Percentiles rank a stretch among this genome's conserved stretches.
Evolutionary conservation across 2,888 invertebrate genomes (phyloP).

Genomic region (Apotomis capreana): DNA sequence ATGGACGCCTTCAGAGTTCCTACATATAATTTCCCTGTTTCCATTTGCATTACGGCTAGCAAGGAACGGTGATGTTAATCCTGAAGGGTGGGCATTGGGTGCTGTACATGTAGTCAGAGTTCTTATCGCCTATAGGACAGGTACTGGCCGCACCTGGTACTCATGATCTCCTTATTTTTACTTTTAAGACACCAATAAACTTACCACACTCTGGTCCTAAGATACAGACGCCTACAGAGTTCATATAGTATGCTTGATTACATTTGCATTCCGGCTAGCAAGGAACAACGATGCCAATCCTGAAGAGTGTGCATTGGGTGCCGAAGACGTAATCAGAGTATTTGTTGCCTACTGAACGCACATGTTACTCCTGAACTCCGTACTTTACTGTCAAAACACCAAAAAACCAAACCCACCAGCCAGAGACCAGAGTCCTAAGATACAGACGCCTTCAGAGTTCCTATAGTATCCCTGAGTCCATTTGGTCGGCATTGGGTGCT

Average conservation of each 20-base stretch:
- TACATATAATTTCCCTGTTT: constrained; percentile 24
- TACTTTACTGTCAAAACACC: too few species aligned
- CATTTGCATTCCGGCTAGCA: constrained; percentile 27
- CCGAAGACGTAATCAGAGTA: constrained; percentile 11
- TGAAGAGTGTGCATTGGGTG: constrained; percentile 12
- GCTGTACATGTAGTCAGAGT: too few species aligned
- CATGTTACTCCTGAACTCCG: too few species aligned
- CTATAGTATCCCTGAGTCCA: too few species aligned
- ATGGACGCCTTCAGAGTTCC: neutral
- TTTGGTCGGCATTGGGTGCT: too few species aligned
- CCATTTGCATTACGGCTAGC: constrained; percentile 19
- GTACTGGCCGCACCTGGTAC: too few species aligned
- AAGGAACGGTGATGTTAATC: too few species aligned
- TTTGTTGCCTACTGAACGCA: constrained; percentile 1
- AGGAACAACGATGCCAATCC: constrained; percentile 12
- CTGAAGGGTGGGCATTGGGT: too few species aligned
- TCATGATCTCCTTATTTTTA: neutral
- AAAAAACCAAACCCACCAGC: too few species aligned
- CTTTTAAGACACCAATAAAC: neutral
- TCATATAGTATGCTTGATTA: constrained; percentile 32
- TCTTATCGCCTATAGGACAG: too few species aligned
- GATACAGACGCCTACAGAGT: constrained; percentile 7
- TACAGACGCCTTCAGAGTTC: too few species aligned
- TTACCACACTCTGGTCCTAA: constrained; percentile 5
- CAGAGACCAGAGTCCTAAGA: too few species aligned